phyloP scores from a whole-genome alignment of 1,140 invertebrate genomes.

The Drosophila lowei region DNA sequence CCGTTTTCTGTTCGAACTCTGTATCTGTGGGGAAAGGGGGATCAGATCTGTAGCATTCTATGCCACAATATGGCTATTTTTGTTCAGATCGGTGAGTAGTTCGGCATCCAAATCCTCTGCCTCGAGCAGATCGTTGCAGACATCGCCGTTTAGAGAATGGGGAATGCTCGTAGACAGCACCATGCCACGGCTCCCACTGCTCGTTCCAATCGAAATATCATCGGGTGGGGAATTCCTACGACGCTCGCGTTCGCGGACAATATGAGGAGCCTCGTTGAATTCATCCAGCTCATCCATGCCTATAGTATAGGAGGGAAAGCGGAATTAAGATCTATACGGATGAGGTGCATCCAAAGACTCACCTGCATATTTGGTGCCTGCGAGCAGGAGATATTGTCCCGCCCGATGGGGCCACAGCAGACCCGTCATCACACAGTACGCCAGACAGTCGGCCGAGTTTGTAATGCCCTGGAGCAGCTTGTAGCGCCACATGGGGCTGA shows the following conservation, averaged over 20 bases:
- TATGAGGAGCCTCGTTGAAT: conserved; percentile 95
- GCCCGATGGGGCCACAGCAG: conserved; percentile 95
- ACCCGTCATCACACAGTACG: conserved; percentile 96
- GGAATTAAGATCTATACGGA: not conserved
- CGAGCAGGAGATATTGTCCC: conserved; percentile 94
- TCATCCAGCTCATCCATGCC: conserved; percentile 93
- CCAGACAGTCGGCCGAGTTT: conserved; percentile 96
- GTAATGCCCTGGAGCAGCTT: conserved; percentile 97
- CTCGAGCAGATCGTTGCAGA: conserved; percentile 70
- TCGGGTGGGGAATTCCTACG: conserved; percentile 73
- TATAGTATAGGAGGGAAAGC: not conserved
- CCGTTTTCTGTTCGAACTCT: conserved; percentile 44
- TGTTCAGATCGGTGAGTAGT: conserved; percentile 80
- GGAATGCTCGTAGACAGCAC: conserved; percentile 70
- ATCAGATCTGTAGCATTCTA: conserved; percentile 35
- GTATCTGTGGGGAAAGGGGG: no score
- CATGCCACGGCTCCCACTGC: conserved; percentile 55
- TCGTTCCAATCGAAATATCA: conserved; percentile 61
- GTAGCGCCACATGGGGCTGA: conserved; percentile 97
- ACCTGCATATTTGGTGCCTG: conserved; percentile 87
- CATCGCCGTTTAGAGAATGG: conserved; percentile 73
- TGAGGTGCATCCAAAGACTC: conserved; percentile 7
- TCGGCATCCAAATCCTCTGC: conserved; percentile 74
- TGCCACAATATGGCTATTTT: conserved; percentile 82
- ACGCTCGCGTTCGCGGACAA: conserved; percentile 75